Conservation (phyloP, 2,113 vertebrate species). For the Calypte anna region DNA sequence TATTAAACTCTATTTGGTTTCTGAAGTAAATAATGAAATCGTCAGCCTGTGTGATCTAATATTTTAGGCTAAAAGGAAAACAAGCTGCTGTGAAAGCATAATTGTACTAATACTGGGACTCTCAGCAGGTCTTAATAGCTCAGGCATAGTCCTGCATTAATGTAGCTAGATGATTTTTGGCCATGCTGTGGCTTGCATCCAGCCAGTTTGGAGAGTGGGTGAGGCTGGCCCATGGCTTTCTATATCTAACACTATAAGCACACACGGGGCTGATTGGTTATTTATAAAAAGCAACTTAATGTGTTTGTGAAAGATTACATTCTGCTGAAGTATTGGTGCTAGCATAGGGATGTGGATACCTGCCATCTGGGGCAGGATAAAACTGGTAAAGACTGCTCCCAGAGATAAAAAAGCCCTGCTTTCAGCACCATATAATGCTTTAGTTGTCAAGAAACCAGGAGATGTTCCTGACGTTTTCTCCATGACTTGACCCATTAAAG, state of each 20-base stretch:
- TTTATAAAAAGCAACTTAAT: conserved; percentile 46
- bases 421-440: not conserved
- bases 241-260: not conserved
- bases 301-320: conserved; percentile 46
- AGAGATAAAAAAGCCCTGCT: not conserved
- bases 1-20: conserved; percentile 20
- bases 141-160: conserved; percentile 15
- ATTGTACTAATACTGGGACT: conserved; percentile 1
- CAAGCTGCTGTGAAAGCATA: conserved; percentile 9
- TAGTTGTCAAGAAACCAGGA: not conserved
- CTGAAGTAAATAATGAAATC: conserved; percentile 20
- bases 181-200: not conserved
- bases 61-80: conserved; percentile 28
- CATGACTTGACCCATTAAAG: not conserved
- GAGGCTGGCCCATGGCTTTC: not conserved
- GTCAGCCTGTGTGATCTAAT: not conserved
- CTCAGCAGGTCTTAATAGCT: conserved; percentile 35
- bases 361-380: conserved; percentile 7
- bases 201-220: not conserved
- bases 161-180: conserved; percentile 45
- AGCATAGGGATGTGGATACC: not conserved
- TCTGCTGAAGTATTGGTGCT: conserved; percentile 31
- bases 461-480: not conserved
- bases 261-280: not conserved
- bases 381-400: not conserved